Evolutionary conservation across 2,888 invertebrate genomes (phyloP), one percentile per base, ranked within the genome.

Genomic region (Rhopalosiphum nymphaeae): DNA sequence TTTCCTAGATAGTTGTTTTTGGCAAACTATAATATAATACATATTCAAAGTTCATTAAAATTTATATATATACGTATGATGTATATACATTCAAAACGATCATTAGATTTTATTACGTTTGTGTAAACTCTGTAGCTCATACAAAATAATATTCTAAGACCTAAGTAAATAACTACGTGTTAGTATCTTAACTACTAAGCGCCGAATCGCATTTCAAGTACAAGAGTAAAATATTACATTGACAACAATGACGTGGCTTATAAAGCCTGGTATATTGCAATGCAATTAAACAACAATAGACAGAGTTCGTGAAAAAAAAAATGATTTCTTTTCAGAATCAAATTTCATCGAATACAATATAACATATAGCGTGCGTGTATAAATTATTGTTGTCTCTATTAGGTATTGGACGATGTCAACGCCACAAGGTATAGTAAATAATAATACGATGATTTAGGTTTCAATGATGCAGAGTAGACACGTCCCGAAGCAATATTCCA

Each of bases 21-120:
- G 85, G 85, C 85, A 85, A 44, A 85, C 85, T 44, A 44, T 85
- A 29, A 44, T 26, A 44, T 26, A 44, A 85, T 85, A 44, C 10
- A 85, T 78, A 78, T 78, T 78, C 36, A 21, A 78, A 42, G 36
- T 36, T 78, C 78, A 85, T 85, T 44, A 85, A 85, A 85, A 85
- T 3, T 53, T 53, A 85, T 85, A 44, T 84, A 7, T 26, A 85
- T 42, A 25, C 42, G 42, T 21, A 42, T 84, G 44, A 44, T 44
- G 44, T 29, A 26, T 42, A 42, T 44, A 44, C 25, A 44, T 44
- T 85, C 44, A 85, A 78, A 36, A 78, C 36, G 21, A 44, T 26
- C 3, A 44, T 85, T 42, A 10, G 26, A 44, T 85, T 85, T 26
- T 85, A 85, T 85, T 44, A 11, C 26, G 42, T 44, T 29, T 1